These are phyloP conservation scores for Corythornis cristatus DNA, from an alignment of 2,113 vertebrate species.

Conservation along the genomic window DNA sequence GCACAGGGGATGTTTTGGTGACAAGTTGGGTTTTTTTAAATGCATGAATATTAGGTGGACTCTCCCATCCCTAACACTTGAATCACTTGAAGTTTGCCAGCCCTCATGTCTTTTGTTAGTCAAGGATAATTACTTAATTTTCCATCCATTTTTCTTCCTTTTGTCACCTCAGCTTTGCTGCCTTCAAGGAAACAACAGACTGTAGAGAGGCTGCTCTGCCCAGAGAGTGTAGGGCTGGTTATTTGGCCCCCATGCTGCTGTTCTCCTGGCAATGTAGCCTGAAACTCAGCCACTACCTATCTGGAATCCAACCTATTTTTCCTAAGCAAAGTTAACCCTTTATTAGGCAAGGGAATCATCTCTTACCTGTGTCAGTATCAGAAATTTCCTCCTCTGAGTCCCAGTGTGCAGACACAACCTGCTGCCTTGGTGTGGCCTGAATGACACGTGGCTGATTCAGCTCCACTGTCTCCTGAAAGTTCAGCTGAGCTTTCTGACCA, in stretches of 20 bases:
- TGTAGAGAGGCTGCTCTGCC: neutral
- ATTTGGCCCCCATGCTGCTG: neutral
- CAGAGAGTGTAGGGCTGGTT: rapidly evolving
- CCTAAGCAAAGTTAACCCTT: neutral
- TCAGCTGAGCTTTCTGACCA: neutral
- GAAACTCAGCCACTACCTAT: neutral
- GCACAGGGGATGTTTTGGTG: neutral
- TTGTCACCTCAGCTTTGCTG: neutral
- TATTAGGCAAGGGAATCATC: neutral
- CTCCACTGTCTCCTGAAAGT: neutral
- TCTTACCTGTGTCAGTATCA: neutral
- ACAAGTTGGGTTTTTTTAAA: neutral
- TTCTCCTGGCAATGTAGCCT: neutral
- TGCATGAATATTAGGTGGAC: neutral
- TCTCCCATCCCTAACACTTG: neutral
- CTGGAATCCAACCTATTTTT: neutral
- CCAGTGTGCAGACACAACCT: neutral
- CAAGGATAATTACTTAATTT: neutral
- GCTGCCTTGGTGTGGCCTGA: neutral
- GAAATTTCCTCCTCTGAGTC: neutral
- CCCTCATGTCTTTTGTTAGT: neutral
- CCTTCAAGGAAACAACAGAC: neutral
- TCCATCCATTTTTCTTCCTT: constrained; percentile 8
- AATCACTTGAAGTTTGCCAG: neutral
- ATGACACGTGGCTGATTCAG: neutral